Evolutionary conservation across 2,797 vertebrate genomes (phyloP), one percentile per base, ranked within the genome.

Genomic region (Girardinus metallicus): DNA sequence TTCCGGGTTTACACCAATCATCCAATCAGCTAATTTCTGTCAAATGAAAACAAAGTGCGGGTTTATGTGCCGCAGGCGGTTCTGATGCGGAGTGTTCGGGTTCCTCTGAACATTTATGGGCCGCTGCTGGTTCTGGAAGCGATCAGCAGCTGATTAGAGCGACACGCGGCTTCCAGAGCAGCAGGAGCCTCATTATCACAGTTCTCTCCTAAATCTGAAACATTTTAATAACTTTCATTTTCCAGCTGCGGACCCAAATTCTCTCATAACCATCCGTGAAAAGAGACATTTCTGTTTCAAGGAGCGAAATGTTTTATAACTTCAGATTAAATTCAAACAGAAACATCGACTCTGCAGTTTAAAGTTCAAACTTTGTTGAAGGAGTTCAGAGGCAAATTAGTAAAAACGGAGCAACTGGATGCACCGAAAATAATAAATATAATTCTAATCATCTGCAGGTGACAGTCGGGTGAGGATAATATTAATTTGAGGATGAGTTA

Each of bases 61-160:
- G 21, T n/a, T 43, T 13, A 44, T 44, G 26, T 13, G 21, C 12
- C 29, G 41, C 66, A 44, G 21, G 41, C 26, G 66, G 66, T 70
- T 70, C 66, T 44, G 66, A n/a, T 15, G 21, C 39, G 26, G 66
- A 2, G 5, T 13, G 41, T 70, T 70, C n/a, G 66, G 66, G 39
- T 43, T 43, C 10, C 8, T 36, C 62, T 23, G 16, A 39, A 66
- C 62, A 43, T 41, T 41, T 41, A 57, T 43, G 26, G 26, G 39
- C 31, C 12, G 72, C 31, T 39, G 46, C 36, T 75, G 39, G 39
- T 77, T 55, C 66, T 77, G 62, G 31, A 95, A 94, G 91, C 87
- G 87, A 96, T 94, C 93, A 96, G 96, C 94, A 92, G 80, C 86
- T 93, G 92, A 95, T 95, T 96, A 95, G 75, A 93, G 83, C 89